Percentiles rank a stretch among this genome's conserved stretches.
phyloP scores from a whole-genome alignment of 2,888 invertebrate genomes.

The Chelonus formosanus region DNA sequence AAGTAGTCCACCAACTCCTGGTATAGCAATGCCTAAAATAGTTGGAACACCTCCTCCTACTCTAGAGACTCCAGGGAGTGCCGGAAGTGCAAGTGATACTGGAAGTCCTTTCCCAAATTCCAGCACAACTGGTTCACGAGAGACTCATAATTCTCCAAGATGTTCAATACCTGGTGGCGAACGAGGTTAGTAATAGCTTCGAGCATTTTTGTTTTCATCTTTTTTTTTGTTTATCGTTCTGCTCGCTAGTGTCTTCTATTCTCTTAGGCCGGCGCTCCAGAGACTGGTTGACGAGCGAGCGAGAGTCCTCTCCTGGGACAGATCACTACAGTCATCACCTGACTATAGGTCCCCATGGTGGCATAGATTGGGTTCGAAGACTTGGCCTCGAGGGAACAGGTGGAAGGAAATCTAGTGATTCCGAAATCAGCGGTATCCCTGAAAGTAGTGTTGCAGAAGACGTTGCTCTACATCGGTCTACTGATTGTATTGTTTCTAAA shows the following conservation, averaged over 20 bases:
- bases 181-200: conserved; percentile 48
- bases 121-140: conserved; percentile 55
- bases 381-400: conserved; percentile 65
- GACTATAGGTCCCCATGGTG: conserved; percentile 72
- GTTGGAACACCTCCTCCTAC: conserved; percentile 65
- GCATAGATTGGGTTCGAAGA: conserved; percentile 75
- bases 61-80: conserved; percentile 60
- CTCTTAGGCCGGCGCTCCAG: conserved; percentile 55
- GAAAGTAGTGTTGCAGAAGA: conserved; percentile 63
- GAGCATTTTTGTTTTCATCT: neutral
- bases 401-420: conserved; percentile 64
- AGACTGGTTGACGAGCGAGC: conserved; percentile 57
- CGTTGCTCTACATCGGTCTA: conserved; percentile 76
- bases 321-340: conserved; percentile 67
- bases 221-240: conserved; percentile 1
- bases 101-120: conserved; percentile 66
- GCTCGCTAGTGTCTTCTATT: conserved; percentile 4
- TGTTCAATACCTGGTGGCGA: conserved; percentile 62
- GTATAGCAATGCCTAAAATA: conserved; percentile 53
- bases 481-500: conserved; percentile 81
- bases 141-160: conserved; percentile 54
- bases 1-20: conserved; percentile 57
- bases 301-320: conserved; percentile 54
- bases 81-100: conserved; percentile 63
- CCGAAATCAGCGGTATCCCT: conserved; percentile 57